A percentile compares a stretch with the other conserved stretches of the same genome.
Evolutionary conservation across 2,797 vertebrate species (phyloP).

Genomic region (Chromobotia macracanthus): DNA sequence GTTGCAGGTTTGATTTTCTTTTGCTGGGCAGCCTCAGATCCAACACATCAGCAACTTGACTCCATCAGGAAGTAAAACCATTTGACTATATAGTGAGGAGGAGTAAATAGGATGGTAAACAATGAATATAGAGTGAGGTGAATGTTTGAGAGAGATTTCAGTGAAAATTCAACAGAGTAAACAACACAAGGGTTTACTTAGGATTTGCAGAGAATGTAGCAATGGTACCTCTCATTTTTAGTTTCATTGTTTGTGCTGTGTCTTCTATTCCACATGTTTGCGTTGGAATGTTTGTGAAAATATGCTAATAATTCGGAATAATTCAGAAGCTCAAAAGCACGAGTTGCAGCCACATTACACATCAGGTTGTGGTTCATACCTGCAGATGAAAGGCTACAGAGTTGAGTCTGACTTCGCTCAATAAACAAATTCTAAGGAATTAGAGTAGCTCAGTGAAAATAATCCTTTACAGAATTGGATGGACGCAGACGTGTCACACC

Average conservation of each 20-base stretch:
- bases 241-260: slow-evolving; percentile 2
- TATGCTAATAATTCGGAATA: slow-evolving; percentile 33
- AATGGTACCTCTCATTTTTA: background rate
- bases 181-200: background rate
- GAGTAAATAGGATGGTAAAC: slow-evolving; percentile 32
- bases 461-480: background rate
- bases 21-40: slow-evolving; percentile 44
- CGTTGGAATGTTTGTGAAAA: background rate
- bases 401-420: background rate
- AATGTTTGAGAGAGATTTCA: background rate
- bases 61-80: slow-evolving; percentile 22
- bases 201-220: background rate
- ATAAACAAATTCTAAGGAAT: slow-evolving; percentile 7
- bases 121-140: slow-evolving; percentile 22
- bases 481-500: background rate
- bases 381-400: slow-evolving; percentile 11
- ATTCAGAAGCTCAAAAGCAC: slow-evolving; percentile 4
- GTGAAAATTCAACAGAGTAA: slow-evolving; percentile 13
- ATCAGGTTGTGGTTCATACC: slow-evolving; percentile 8
- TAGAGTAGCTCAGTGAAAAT: background rate
- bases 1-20: slow-evolving; percentile 46
- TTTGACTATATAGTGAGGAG: slow-evolving; percentile 3
- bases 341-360: background rate
- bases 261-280: background rate
- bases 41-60: slow-evolving; percentile 26